These are phyloP conservation scores for Scaptomyza hsui DNA, from an alignment of 1,140 invertebrate genomes.

Conservation along the genomic window DNA sequence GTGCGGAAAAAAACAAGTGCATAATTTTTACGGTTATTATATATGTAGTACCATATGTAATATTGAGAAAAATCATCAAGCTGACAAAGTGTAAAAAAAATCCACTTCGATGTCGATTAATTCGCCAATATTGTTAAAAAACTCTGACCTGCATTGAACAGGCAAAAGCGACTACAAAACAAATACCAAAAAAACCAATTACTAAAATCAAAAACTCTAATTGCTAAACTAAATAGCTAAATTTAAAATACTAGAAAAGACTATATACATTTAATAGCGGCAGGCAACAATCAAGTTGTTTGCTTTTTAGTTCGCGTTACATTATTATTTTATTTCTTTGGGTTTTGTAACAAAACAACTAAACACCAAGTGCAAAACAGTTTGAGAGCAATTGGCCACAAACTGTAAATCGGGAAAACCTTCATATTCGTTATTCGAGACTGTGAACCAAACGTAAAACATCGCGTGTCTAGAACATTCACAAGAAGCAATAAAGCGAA, in stretches of 20 bases:
- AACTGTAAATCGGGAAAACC: constrained; percentile 9
- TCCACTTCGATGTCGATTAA: constrained; percentile 83
- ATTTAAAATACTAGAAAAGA: constrained; percentile 17
- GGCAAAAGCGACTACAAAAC: constrained; percentile 60
- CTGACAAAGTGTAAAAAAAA: constrained; percentile 59
- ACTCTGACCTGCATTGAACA: constrained; percentile 83
- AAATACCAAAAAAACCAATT: constrained; percentile 9
- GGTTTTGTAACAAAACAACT: constrained; percentile 40
- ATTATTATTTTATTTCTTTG: constrained; percentile 75
- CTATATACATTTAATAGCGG: constrained; percentile 22
- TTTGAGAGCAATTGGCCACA: constrained; percentile 45
- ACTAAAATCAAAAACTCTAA: constrained; percentile 23
- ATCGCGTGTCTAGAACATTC: constrained; percentile 33
- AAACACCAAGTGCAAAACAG: constrained; percentile 26
- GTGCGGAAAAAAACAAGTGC: constrained; percentile 37
- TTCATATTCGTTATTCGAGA: constrained; percentile 23
- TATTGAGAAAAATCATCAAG: constrained; percentile 2
- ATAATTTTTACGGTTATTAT: constrained; percentile 32
- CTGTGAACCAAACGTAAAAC: constrained; percentile 11
- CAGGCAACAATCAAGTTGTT: constrained; percentile 58
- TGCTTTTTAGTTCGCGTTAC: constrained; percentile 71
- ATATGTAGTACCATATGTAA: constrained; percentile 32
- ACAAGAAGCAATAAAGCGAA: constrained; percentile 30
- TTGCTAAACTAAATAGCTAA: constrained; percentile 2
- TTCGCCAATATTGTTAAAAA: constrained; percentile 81